Percentiles rank a stretch among this genome's conserved stretches.
These are phyloP conservation scores for Druceiella hillmani DNA, from an alignment of 2,888 invertebrate species.

Conservation along the genomic window DNA sequence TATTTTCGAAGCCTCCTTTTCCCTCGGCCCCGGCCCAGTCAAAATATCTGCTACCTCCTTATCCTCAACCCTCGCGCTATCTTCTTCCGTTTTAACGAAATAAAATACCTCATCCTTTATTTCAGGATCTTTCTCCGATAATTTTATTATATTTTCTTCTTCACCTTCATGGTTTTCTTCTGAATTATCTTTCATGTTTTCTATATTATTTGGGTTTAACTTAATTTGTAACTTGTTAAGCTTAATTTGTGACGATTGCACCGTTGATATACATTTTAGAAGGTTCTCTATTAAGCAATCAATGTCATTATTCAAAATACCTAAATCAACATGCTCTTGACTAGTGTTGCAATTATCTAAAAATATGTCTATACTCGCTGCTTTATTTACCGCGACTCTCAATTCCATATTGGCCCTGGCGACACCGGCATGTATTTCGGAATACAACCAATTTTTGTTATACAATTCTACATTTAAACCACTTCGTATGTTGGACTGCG, in stretches of 20 bases:
- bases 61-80: constrained; percentile 20
- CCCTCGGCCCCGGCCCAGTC: constrained; percentile 39
- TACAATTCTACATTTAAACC: constrained; percentile 29
- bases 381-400: constrained; percentile 37
- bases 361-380: constrained; percentile 39
- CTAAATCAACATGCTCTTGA: constrained; percentile 36
- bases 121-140: constrained; percentile 37
- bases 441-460: constrained; percentile 38
- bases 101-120: constrained; percentile 46
- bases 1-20: constrained; percentile 37
- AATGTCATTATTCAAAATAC: constrained; percentile 37
- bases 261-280: constrained; percentile 34
- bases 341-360: constrained; percentile 42
- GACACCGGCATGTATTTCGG: constrained; percentile 41
- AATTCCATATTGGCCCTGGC: constrained; percentile 38
- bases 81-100: constrained; percentile 41
- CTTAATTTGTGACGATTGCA: constrained; percentile 38
- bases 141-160: constrained; percentile 30
- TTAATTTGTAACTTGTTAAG: constrained; percentile 39
- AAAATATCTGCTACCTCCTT: constrained; percentile 31
- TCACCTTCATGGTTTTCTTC: constrained; percentile 25
- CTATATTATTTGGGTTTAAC: constrained; percentile 16
- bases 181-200: constrained; percentile 25
- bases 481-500: too few species aligned
- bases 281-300: constrained; percentile 38